Conservation (phyloP, 1,140 invertebrate genomes). For the Ceratosolen fusciceps region DNA sequence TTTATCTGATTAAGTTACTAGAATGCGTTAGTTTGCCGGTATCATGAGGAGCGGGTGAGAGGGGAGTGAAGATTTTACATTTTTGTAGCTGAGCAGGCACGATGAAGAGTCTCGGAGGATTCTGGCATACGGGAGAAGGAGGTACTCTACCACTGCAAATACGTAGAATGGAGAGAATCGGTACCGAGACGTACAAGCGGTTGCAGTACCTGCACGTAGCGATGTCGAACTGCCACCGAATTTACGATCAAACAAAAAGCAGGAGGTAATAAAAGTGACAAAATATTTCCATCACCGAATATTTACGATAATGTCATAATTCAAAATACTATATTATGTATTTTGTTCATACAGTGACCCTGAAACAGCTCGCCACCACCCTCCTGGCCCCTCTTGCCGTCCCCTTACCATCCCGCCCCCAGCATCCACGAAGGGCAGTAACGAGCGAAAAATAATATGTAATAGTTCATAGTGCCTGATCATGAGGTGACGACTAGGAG, state of each 20-base stretch:
- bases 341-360: not conserved
- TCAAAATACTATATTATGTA: conserved; percentile 37
- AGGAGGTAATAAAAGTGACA: conserved; percentile 65
- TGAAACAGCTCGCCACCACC: not conserved
- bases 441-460: no score
- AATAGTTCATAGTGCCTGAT: no score
- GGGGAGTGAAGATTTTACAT: no score
- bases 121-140: not conserved
- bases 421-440: not conserved
- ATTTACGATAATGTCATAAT: conserved; percentile 62
- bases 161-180: not conserved
- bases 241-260: conserved; percentile 65
- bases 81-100: no score
- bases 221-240: conserved; percentile 56
- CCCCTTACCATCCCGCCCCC: not conserved
- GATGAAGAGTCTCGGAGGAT: no score
- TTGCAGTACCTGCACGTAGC: conserved; percentile 34
- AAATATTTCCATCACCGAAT: conserved; percentile 65
- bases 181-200: not conserved
- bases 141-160: no score
- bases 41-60: not conserved
- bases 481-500: no score
- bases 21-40: no score
- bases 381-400: not conserved
- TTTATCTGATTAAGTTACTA: no score